Evolutionary conservation across 2,113 vertebrate genomes (phyloP).

Genomic region (Mormyrus lacerda): DNA sequence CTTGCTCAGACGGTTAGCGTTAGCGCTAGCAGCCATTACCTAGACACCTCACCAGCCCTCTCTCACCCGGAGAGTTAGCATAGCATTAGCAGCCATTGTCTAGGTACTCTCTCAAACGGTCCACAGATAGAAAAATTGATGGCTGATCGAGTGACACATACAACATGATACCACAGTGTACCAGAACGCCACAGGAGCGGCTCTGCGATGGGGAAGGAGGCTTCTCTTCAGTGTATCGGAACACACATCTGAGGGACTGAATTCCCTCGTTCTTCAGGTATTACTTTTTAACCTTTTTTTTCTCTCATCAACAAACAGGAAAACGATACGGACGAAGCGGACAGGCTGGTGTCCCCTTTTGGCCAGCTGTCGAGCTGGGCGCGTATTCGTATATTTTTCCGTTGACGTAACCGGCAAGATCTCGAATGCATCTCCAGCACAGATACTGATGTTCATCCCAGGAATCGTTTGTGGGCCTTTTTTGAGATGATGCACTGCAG

Average conservation of each 20-base stretch:
- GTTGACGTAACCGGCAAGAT: background rate
- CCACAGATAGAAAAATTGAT: background rate
- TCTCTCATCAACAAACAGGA: background rate
- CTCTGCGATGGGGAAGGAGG: background rate
- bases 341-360: background rate
- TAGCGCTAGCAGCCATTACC: background rate
- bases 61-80: background rate
- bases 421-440: background rate
- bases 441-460: background rate
- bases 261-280: background rate
- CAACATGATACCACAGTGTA: background rate
- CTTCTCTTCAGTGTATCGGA: background rate
- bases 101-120: background rate
- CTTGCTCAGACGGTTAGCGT: background rate
- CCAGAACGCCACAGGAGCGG: background rate
- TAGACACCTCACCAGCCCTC: background rate
- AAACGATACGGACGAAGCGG: background rate
- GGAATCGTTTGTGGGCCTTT: background rate
- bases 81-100: background rate
- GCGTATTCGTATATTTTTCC: background rate
- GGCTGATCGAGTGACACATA: background rate
- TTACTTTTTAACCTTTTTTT: background rate
- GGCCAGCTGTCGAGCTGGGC: background rate
- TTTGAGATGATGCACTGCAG: background rate
- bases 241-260: background rate